phyloP scores from a whole-genome alignment of 2,888 invertebrate species.

The Phengaris arion region DNA sequence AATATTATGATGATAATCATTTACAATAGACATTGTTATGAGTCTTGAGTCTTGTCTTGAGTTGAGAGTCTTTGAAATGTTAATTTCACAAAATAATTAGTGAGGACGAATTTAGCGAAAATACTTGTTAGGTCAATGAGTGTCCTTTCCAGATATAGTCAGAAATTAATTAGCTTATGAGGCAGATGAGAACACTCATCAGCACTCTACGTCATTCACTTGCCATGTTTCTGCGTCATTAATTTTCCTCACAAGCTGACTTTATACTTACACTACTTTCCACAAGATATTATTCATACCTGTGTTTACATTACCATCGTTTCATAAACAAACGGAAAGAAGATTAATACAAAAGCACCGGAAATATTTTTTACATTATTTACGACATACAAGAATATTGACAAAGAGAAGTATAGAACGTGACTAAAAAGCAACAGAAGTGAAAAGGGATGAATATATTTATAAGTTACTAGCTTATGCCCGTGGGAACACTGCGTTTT shows the following conservation, averaged over 20 bases:
- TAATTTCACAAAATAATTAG: neutral
- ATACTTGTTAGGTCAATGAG: neutral
- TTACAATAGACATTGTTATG: too few relatives aligned
- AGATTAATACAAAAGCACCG: neutral
- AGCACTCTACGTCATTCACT: conserved; percentile 6
- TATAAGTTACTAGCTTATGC: neutral
- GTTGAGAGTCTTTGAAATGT: too few relatives aligned
- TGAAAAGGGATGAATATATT: neutral
- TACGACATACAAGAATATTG: neutral
- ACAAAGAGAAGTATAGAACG: neutral
- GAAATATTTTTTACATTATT: neutral
- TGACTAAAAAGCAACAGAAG: neutral
- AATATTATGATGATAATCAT: too few relatives aligned
- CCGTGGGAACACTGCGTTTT: too few relatives aligned
- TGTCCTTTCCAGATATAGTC: neutral
- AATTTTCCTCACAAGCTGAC: neutral
- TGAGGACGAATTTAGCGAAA: neutral
- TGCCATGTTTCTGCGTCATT: neutral
- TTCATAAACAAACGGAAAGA: too few relatives aligned
- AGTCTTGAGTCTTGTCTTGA: too few relatives aligned
- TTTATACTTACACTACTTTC: neutral
- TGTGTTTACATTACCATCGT: neutral
- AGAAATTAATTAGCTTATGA: neutral
- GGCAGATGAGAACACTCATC: neutral
- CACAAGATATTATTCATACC: neutral